Conservation (phyloP, 2,113 vertebrate genomes). For the Axis porcinus region DNA sequence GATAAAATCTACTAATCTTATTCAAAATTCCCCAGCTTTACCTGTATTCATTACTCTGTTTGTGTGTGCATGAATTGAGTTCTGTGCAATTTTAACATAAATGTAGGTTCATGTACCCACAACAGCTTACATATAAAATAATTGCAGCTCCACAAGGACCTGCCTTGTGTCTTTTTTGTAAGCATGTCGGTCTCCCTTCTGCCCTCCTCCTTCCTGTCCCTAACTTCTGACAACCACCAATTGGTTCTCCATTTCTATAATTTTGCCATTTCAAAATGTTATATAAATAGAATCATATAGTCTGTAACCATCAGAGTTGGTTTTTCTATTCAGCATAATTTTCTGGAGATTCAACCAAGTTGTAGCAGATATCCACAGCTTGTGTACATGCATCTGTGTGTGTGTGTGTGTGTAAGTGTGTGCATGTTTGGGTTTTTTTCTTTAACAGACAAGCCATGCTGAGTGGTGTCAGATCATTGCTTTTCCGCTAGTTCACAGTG, state of each 20-base stretch:
- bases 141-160: neutral
- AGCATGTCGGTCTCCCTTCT: neutral
- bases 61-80: neutral
- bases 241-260: neutral
- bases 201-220: neutral
- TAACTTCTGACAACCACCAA: neutral
- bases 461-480: neutral
- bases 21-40: neutral
- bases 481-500: neutral
- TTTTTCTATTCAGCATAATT: neutral
- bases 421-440: neutral
- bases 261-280: neutral
- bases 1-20: neutral
- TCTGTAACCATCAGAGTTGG: neutral
- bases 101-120: too few relatives aligned
- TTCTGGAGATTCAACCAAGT: neutral
- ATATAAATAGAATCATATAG: neutral
- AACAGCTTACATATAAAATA: too few relatives aligned
- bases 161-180: too few relatives aligned
- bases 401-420: accelerated
- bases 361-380: neutral
- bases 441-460: neutral
- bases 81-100: neutral
- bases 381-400: accelerated
- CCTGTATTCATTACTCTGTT: neutral